Evolutionary conservation across 2,797 vertebrate species (phyloP).

Genomic region (Emys orbicularis): DNA sequence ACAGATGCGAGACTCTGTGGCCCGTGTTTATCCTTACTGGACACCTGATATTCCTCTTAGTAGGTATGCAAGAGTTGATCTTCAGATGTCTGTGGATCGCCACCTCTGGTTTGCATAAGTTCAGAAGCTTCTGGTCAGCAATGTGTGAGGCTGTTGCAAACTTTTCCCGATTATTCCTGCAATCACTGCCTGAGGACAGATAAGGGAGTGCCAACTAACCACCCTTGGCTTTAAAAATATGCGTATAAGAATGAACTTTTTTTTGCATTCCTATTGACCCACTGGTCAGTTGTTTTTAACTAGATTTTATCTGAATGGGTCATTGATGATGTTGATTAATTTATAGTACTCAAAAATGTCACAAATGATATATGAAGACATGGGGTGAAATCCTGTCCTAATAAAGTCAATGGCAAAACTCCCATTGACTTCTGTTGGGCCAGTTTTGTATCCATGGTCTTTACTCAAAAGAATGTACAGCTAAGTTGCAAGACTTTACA

Average conservation of each 20-base stretch:
- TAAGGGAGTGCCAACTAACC: not conserved
- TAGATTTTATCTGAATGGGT: not conserved
- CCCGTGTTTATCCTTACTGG: conserved; percentile 92
- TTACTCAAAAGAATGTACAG: not conserved
- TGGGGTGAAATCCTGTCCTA: not conserved
- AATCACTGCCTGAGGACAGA: not conserved
- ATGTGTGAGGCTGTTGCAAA: not conserved
- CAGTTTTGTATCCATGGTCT: not conserved
- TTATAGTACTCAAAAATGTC: not conserved
- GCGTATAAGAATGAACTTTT: not conserved
- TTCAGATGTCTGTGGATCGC: not conserved
- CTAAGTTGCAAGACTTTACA: not conserved
- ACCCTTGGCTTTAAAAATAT: too few relatives aligned
- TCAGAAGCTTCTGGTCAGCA: not conserved
- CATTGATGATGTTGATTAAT: not conserved
- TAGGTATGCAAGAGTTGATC: conserved; percentile 79
- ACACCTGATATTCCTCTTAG: conserved; percentile 88
- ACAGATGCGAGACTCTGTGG: conserved; percentile 91
- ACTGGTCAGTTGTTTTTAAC: not conserved
- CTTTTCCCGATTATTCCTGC: not conserved
- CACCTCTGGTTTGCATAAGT: not conserved
- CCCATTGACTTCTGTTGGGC: not conserved
- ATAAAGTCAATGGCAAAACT: not conserved
- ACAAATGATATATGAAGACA: not conserved
- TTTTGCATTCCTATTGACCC: not conserved